A percentile compares a stretch with the other conserved stretches of the same genome.
phyloP scores from a whole-genome alignment of 2,113 vertebrate species.

The Typhlomys cinereus region DNA sequence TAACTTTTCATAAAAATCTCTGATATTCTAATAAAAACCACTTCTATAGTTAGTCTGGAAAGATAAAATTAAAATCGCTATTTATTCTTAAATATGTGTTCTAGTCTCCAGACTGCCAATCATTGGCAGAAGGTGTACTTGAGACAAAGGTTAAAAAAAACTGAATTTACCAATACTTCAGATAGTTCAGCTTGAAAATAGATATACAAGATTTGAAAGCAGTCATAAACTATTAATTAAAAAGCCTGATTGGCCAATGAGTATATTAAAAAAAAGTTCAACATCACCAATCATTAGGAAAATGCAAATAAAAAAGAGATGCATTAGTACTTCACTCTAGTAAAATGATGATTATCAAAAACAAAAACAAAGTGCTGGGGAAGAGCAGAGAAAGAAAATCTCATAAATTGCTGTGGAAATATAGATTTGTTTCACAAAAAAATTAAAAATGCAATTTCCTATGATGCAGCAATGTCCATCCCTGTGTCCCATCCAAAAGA shows the following conservation, averaged over 20 bases:
- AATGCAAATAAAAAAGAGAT: background rate
- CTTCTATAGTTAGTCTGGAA: background rate
- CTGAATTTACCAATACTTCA: background rate
- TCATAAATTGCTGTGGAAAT: background rate
- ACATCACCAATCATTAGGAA: background rate
- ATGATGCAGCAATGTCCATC: background rate
- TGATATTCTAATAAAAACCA: background rate
- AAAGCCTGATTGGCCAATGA: background rate
- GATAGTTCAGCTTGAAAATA: background rate
- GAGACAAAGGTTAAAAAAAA: background rate
- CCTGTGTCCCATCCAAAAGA: too few species aligned
- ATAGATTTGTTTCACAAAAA: background rate
- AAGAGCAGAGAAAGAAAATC: background rate
- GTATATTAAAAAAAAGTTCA: background rate
- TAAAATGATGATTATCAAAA: background rate
- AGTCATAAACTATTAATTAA: background rate
- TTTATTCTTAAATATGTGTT: background rate
- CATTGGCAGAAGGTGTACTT: background rate
- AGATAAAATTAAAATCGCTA: background rate
- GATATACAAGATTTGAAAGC: background rate
- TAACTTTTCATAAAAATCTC: constrained; percentile 30
- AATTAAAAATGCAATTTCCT: background rate
- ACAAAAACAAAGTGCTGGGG: background rate
- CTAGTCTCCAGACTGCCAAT: background rate
- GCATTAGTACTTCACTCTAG: background rate